These are phyloP conservation scores for Diorhabda elongata DNA, from an alignment of 1,140 invertebrate genomes.

Conservation along the genomic window DNA sequence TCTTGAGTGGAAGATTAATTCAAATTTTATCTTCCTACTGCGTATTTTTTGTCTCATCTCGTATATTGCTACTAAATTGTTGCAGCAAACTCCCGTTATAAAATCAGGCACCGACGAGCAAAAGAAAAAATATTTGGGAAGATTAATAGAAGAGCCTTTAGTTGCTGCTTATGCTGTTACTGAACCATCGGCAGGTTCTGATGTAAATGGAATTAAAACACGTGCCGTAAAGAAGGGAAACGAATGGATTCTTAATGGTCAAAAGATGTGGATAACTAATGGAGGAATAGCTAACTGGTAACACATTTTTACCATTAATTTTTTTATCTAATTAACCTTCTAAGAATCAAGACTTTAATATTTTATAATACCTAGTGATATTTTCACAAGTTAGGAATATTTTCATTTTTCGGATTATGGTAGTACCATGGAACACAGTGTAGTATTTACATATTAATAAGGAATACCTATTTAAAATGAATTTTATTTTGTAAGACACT, in stretches of 20 bases:
- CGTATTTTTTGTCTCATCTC: not conserved
- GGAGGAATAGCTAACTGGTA: slow-evolving; percentile 93
- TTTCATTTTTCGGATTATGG: not conserved
- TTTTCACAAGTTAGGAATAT: not conserved
- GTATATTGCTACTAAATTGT: slow-evolving; percentile 21
- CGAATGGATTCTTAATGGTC: slow-evolving; percentile 92
- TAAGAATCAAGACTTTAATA: no score
- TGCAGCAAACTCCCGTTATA: slow-evolving; percentile 82
- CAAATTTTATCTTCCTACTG: no score
- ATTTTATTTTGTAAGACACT: no score
- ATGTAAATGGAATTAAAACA: slow-evolving; percentile 87
- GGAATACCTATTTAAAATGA: no score
- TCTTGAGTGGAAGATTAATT: no score
- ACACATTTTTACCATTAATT: not conserved
- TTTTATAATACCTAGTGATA: slow-evolving; percentile 43
- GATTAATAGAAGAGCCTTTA: slow-evolving; percentile 77
- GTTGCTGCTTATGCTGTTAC: slow-evolving; percentile 91
- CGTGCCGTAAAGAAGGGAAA: slow-evolving; percentile 91
- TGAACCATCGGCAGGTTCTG: slow-evolving; percentile 88
- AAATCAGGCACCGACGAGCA: slow-evolving; percentile 80
- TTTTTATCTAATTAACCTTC: no score
- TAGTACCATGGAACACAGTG: no score
- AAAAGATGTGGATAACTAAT: slow-evolving; percentile 99
- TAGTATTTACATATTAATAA: no score
- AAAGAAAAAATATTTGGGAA: slow-evolving; percentile 87